Base-by-base conservation (phyloP, 2,888 invertebrate species). In the Toxonevra muliebris region DNA sequence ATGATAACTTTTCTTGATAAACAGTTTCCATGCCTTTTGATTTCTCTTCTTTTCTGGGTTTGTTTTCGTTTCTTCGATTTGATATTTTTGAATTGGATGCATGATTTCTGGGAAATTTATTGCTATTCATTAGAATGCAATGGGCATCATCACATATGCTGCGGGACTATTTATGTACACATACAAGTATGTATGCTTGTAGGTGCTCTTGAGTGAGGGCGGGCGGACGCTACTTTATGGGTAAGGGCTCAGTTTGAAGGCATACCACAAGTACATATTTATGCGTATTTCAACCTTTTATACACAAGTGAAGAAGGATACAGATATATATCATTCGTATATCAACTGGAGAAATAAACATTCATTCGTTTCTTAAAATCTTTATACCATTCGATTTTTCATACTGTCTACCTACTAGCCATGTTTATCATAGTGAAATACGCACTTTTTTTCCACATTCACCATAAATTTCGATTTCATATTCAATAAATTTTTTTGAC, bases 91-190 rank as follows among this genome's bases (percentile, higher is more conserved):
- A 65, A 68, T 70, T 73, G 71, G 74, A 73, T 74, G 73, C 61
- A 10, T 66, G 66, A 66, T 68, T 65, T 69, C 69, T 70, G 72
- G 75, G 66, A 76, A 79, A 80, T 82, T 81, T 80, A 82, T 77
- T 74, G 78, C 76, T 69, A 73, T 75, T 80, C 76, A 82, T 80
- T 82, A 80, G 80, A 79, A 80, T 80, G 76, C 80, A 75, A 71
- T 65, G 64, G 62, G 17, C 71, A 69, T 69, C 72, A 70, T 55
- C 40, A 19, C 11, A 42, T 10, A 5, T 45, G 54, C 43, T 50
- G 69, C n/a, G 41, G 58, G 42, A 19, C 43, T 68, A 58, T 61
- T 55, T 71, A 15, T 48, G 10, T 2, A 10, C 15, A 45, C 43
- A n/a, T 7, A 55, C 1, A 7, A 63, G 5, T 54, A 30, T n/a